phyloP scores from a whole-genome alignment of 2,797 vertebrate species.

The Okamejei kenojei region DNA sequence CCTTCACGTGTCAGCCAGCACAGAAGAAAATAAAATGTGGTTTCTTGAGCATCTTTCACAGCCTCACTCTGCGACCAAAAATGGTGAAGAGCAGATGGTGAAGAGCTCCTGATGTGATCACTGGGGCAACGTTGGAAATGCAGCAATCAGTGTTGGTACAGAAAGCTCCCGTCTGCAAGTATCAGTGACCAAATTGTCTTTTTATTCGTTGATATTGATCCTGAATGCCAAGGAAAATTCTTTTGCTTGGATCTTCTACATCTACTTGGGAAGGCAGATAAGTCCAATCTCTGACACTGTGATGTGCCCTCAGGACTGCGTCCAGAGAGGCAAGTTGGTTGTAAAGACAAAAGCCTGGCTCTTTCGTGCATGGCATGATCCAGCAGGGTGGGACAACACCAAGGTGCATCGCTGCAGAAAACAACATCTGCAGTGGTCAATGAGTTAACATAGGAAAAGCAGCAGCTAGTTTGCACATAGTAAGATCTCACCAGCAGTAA shows the following conservation, averaged over 20 bases:
- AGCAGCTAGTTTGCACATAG: too few species aligned
- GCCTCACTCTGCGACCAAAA: not conserved
- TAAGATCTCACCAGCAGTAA: too few species aligned
- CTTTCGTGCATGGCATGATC: too few species aligned
- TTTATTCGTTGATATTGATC: not conserved
- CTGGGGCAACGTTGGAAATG: not conserved
- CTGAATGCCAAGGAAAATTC: not conserved
- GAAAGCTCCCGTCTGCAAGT: not conserved
- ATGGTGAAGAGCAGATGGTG: too few species aligned
- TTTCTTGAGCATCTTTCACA: not conserved
- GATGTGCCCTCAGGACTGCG: not conserved
- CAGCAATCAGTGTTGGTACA: not conserved
- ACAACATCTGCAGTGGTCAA: too few species aligned
- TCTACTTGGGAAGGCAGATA: not conserved
- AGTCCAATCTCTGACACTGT: not conserved
- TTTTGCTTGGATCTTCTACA: not conserved
- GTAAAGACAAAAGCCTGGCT: too few species aligned
- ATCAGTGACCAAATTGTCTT: not conserved
- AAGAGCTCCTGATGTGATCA: not conserved
- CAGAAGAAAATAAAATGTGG: too few species aligned
- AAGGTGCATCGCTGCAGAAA: too few species aligned
- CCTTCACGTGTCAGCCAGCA: not conserved
- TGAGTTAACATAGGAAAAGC: too few species aligned
- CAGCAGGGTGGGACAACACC: too few species aligned
- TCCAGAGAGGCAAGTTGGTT: not conserved